Percentiles rank a stretch among this genome's conserved stretches.
phyloP scores from a whole-genome alignment of 2,113 vertebrate genomes.

The Acrocephalus kingi region DNA sequence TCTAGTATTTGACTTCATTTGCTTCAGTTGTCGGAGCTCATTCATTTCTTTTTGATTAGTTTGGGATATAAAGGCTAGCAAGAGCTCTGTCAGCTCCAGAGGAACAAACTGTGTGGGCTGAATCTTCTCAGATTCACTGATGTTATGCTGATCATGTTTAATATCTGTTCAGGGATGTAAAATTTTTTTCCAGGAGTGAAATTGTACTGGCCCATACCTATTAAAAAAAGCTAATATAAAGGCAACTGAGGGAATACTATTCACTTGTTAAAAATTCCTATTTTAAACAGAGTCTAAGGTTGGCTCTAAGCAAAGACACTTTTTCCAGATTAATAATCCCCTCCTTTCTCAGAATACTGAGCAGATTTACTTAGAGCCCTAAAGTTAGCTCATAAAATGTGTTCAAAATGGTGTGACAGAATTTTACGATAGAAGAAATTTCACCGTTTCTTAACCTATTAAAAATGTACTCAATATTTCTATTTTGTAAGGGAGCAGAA shows the following conservation, averaged over 20 bases:
- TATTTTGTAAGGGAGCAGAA: background rate
- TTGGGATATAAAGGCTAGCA: slow-evolving; percentile 17
- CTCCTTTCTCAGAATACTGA: slow-evolving; percentile 21
- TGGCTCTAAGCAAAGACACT: slow-evolving; percentile 16
- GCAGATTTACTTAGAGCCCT: slow-evolving; percentile 24
- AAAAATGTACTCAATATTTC: background rate
- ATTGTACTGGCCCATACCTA: background rate
- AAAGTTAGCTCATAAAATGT: slow-evolving; percentile 25
- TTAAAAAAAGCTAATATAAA: slow-evolving; percentile 35
- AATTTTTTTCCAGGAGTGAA: slow-evolving; percentile 44
- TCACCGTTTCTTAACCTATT: background rate
- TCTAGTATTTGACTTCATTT: slow-evolving; percentile 13
- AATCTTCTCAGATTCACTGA: slow-evolving; percentile 36
- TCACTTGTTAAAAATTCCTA: slow-evolving; percentile 38
- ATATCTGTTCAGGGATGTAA: slow-evolving; percentile 47
- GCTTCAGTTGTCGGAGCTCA: background rate
- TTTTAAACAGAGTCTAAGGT: slow-evolving; percentile 27
- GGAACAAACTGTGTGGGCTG: slow-evolving; percentile 42
- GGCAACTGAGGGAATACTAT: slow-evolving; percentile 36
- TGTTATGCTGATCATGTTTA: slow-evolving; percentile 52
- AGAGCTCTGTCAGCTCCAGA: slow-evolving; percentile 4
- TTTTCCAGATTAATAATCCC: slow-evolving; percentile 40
- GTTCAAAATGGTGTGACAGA: background rate
- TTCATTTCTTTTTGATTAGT: slow-evolving; percentile 32
- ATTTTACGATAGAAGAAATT: background rate